phyloP scores from a whole-genome alignment of 2,113 vertebrate species.

The Aldabrachelys gigantea region DNA sequence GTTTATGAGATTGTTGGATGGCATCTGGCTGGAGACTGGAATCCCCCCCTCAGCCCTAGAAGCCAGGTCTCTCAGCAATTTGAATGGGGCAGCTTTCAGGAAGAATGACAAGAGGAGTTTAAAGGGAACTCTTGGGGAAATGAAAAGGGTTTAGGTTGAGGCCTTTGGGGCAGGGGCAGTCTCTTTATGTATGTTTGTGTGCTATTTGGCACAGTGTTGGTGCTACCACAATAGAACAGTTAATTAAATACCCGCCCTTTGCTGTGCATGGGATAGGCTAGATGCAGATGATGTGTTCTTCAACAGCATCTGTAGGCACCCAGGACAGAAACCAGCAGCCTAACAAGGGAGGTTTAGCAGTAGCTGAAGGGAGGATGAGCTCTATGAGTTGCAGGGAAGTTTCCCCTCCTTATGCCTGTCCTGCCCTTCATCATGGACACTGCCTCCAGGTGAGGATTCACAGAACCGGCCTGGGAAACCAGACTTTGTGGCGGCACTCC shows the following conservation, averaged over 20 bases:
- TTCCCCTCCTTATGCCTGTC: background rate
- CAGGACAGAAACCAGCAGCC: background rate
- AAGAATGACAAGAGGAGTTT: background rate
- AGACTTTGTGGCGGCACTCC: background rate
- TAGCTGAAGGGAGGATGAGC: background rate
- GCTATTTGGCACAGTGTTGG: background rate
- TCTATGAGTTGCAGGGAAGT: background rate
- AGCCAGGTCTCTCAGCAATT: background rate
- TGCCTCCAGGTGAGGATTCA: background rate
- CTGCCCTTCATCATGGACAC: background rate
- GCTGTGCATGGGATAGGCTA: background rate
- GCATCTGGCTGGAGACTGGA: background rate
- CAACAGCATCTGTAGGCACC: background rate
- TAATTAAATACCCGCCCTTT: fast-evolving
- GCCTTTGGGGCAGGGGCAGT: background rate
- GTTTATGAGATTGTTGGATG: background rate
- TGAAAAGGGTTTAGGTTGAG: background rate
- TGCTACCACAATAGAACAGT: background rate
- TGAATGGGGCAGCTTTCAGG: background rate
- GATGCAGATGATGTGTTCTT: fast-evolving
- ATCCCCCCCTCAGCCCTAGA: background rate
- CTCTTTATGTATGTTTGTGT: background rate
- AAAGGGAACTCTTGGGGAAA: fast-evolving
- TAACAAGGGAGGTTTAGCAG: background rate
- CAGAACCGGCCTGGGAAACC: background rate